These are phyloP conservation scores for Heliconius eleuchia DNA, from an alignment of 1,140 invertebrate species.

Conservation along the genomic window DNA sequence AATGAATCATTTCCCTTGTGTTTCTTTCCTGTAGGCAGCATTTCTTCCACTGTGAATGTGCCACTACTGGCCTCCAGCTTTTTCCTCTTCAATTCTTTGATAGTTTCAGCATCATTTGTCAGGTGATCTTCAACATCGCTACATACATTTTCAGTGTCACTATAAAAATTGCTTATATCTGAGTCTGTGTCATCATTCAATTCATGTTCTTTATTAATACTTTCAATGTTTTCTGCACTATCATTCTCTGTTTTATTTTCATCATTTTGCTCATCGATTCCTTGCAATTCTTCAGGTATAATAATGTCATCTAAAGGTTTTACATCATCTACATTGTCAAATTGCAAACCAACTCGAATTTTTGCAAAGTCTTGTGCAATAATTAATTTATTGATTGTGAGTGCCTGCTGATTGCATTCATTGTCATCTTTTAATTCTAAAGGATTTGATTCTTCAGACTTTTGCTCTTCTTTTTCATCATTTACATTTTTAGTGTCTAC, in stretches of 20 bases:
- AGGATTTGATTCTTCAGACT: constrained; percentile 39
- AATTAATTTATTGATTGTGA: constrained; percentile 74
- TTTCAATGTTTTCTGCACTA: constrained; percentile 71
- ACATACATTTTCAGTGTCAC: constrained; percentile 81
- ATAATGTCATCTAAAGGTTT: constrained; percentile 83
- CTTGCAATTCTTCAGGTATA: constrained; percentile 80
- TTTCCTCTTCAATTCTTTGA: constrained; percentile 65
- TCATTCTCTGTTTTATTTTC: constrained; percentile 59
- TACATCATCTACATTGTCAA: constrained; percentile 86
- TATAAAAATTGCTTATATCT: constrained; percentile 84
- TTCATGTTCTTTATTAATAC: constrained; percentile 77
- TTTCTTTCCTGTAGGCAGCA: constrained; percentile 57
- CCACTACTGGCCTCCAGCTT: constrained; percentile 82
- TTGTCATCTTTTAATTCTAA: background rate
- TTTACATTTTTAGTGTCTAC: constrained; percentile 27
- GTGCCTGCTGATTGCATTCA: constrained; percentile 42
- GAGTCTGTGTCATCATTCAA: constrained; percentile 80
- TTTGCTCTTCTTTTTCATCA: constrained; percentile 41
- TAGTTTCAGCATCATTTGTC: constrained; percentile 77
- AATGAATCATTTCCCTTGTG: constrained; percentile 49
- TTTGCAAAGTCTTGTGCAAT: constrained; percentile 91
- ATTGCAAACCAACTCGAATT: constrained; percentile 88
- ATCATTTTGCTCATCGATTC: constrained; percentile 70
- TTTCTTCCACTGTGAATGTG: constrained; percentile 82
- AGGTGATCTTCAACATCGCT: constrained; percentile 78